Base-by-base conservation (phyloP, 2,797 vertebrate genomes). In the Discoglossus pictus region DNA sequence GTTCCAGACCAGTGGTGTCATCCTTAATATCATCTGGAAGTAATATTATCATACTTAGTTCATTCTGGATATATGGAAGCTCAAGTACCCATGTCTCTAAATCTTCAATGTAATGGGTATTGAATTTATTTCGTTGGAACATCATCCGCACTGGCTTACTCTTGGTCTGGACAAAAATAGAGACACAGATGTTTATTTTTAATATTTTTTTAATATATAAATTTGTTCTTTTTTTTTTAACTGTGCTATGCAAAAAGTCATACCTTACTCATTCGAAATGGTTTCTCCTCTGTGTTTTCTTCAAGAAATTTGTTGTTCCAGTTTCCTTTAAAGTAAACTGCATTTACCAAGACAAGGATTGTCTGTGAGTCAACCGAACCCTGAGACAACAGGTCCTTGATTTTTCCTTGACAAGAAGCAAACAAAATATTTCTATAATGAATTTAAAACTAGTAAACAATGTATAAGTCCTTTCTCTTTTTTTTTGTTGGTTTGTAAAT, bases 301-400 rank as follows among this genome's bases (percentile, higher is more conserved):
- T 56, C 74, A 52, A 82, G 68, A 75, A 97, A 97, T 50, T 79
- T 80, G 17, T 81, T 75, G 74, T 76, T 80, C 93, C 92, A 95
- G 38, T 77, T 89, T 46, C 93, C 93, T 84, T 96, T 96, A 79
- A 97, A 96, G 79, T 95, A 97, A 69, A 98, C 80, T 21, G 91
- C 93, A 2, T 95, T 97, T 73, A 97, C 91, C 54, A 97, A 80
- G 71, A 90, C 87, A 69, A 97, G 72, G 46, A 81, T 85, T 1
- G 93, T 94, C 73, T 82, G 78, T 3, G 72, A 0, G 16, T 44
- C 74, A 55, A 96, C 80, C 7, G 82, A 78, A 34, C 82, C 89
- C 6, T 76, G 59, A 68, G 90, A 83, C 50, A 97, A 83, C 1
- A 96, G 79, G 9, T 95, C 86, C 71, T 80, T 88, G 67, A 96